These are phyloP conservation scores for Chrysolophus pictus DNA, from an alignment of 2,797 vertebrate species.

Conservation along the genomic window DNA sequence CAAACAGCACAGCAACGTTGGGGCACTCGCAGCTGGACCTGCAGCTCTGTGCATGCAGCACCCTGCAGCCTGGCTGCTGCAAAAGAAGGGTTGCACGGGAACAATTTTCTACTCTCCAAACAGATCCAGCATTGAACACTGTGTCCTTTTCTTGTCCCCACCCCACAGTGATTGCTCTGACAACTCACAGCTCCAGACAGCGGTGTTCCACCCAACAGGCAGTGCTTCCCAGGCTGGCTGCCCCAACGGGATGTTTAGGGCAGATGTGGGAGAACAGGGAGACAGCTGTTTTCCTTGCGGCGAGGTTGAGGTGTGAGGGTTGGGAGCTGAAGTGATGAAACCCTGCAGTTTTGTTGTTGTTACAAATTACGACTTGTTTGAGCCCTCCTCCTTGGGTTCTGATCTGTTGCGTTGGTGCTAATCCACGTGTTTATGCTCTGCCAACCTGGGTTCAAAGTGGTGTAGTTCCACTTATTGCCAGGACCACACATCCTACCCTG, in stretches of 20 bases:
- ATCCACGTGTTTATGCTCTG: neutral
- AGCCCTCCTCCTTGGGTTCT: constrained; percentile 1
- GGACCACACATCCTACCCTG: neutral
- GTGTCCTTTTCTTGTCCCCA: neutral
- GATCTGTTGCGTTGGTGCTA: neutral
- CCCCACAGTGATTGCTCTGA: neutral
- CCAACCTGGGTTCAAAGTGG: neutral
- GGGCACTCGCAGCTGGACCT: neutral
- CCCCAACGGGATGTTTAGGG: neutral
- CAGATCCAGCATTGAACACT: neutral
- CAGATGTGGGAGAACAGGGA: neutral
- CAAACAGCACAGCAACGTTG: too few relatives aligned
- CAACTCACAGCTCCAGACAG: neutral
- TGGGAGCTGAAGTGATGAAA: constrained; percentile 1
- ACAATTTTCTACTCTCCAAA: neutral
- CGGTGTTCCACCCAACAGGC: neutral
- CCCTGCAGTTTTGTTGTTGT: constrained; percentile 6
- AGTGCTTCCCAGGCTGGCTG: neutral
- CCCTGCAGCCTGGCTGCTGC: fast-evolving
- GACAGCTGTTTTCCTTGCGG: neutral
- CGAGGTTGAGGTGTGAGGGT: neutral
- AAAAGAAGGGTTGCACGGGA: neutral
- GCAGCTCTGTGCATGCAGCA: fast-evolving
- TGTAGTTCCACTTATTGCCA: neutral
- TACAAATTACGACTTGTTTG: constrained; percentile 13